Evolutionary conservation across 2,888 invertebrate genomes (phyloP), one percentile per base, ranked within the genome.

Genomic region (Rhodophaea formosa): DNA sequence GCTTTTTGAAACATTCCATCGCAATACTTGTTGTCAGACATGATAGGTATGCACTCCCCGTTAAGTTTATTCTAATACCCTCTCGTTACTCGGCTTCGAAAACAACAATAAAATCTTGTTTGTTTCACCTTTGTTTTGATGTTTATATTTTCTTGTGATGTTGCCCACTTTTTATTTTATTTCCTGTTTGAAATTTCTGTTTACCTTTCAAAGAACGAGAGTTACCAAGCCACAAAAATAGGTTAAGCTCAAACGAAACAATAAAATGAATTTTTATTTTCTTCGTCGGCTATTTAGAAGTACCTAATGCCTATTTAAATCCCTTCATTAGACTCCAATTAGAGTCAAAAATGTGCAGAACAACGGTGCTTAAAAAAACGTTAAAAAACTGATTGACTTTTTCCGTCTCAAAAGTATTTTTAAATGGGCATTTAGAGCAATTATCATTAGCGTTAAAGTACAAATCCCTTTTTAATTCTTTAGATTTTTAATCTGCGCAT

Each of bases 391-490:
- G 49, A 30, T 32, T 30, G 14, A 8, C n/a, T 14, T 49, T 49
- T 32, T 32, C 23, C 30, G 14, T 10, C 30, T 29, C n/a, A 14
- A 47, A 29, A 6, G 23, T 32, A 49, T 49, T 49, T 49, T 49
- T 49, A 49, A 49, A 49, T 32, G 15, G 15, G 23, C 49, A 32
- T 49, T 49, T 14, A 1, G 15, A 49, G 15, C 15, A 32, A 49
- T 49, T 49, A 49, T 30, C 49, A 49, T 49, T 49, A 49, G 30
- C 14, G 30, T 14, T 14, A 29, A 47, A 47, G 29, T 47, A 47
- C n/a, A 29, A 49, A 49, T 14, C 32, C 6, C 15, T 15, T 49
- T 49, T 49, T 32, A 49, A 49, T 49, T 49, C 32, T 16, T 32
- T 10, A 10, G 15, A 32, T 49, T 49, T 49, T 32, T 30, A 32